Evolutionary conservation across 2,113 vertebrate species (phyloP).

Genomic region (Myotis lucifugus): DNA sequence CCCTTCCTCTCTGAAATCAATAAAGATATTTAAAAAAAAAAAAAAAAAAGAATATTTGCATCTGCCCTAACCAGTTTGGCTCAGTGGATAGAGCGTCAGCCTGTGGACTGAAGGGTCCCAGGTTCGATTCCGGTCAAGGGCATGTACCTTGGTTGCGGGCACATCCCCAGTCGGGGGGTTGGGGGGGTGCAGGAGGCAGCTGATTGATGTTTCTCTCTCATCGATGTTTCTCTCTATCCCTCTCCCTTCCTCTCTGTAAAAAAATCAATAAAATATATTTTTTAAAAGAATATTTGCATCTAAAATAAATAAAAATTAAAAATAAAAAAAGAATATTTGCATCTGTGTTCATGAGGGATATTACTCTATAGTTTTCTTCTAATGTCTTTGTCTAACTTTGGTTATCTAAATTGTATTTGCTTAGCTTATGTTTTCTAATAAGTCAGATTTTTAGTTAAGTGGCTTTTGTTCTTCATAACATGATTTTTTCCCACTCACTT

Average conservation of each 20-base stretch:
- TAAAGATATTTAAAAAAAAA: background rate
- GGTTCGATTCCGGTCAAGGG: too few species aligned
- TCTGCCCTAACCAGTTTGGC: background rate
- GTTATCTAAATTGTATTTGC: background rate
- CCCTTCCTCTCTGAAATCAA: background rate
- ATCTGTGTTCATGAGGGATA: background rate
- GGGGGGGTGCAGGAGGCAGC: too few species aligned
- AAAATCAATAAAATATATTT: background rate
- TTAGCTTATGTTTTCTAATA: constrained; percentile 35
- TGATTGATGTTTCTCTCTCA: too few species aligned
- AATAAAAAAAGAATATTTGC: too few species aligned
- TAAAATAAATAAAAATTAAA: too few species aligned
- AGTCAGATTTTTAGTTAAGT: background rate
- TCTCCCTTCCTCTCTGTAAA: background rate
- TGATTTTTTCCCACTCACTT: background rate
- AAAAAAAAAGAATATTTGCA: background rate
- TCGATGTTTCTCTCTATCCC: too few species aligned
- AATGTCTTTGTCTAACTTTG: constrained; percentile 1
- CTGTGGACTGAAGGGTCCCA: too few species aligned
- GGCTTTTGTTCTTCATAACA: background rate
- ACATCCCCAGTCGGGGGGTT: too few species aligned
- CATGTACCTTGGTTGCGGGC: too few species aligned
- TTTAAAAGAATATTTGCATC: background rate
- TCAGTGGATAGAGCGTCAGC: too few species aligned
- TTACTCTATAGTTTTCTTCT: constrained; percentile 33